Percentiles rank a stretch among this genome's conserved stretches.
phyloP scores from a whole-genome alignment of 2,113 vertebrate genomes.

The Chelonoidis abingdonii region DNA sequence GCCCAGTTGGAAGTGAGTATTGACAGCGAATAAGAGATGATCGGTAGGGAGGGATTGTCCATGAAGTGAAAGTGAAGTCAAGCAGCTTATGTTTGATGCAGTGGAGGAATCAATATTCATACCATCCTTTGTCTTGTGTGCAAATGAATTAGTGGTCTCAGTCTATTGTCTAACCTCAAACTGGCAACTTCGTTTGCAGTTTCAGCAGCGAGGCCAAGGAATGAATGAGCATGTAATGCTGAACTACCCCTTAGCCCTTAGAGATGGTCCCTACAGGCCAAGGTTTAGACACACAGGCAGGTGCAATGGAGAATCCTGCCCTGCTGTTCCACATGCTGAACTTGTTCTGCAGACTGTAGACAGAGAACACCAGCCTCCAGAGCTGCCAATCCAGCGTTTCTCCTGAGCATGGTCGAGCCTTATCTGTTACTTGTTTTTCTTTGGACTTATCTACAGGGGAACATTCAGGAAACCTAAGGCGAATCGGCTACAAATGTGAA shows the following conservation, averaged over 20 bases:
- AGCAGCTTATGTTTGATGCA: conserved; percentile 26
- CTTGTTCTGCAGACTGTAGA: not conserved
- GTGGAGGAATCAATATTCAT: not conserved
- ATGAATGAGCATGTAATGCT: not conserved
- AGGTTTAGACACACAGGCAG: not conserved
- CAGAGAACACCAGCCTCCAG: not conserved
- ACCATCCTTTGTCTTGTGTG: not conserved
- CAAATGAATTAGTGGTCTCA: conserved; percentile 28
- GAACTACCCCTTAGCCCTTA: not conserved
- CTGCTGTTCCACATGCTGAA: not conserved
- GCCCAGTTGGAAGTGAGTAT: too few relatives aligned
- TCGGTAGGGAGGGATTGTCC: conserved; percentile 40
- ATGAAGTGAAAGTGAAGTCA: conserved; percentile 47
- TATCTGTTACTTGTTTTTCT: too few relatives aligned
- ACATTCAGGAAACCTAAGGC: too few relatives aligned
- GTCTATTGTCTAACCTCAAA: conserved; percentile 5
- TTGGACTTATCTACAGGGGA: too few relatives aligned
- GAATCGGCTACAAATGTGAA: too few relatives aligned
- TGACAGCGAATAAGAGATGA: too few relatives aligned
- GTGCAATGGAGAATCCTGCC: not conserved
- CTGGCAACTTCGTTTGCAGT: not conserved
- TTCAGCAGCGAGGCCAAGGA: not conserved
- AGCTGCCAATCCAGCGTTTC: not conserved
- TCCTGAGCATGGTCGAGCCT: not conserved
- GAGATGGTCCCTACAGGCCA: not conserved